These are phyloP conservation scores for Gryllus bimaculatus DNA, from an alignment of 1,140 invertebrate species.

Conservation along the genomic window DNA sequence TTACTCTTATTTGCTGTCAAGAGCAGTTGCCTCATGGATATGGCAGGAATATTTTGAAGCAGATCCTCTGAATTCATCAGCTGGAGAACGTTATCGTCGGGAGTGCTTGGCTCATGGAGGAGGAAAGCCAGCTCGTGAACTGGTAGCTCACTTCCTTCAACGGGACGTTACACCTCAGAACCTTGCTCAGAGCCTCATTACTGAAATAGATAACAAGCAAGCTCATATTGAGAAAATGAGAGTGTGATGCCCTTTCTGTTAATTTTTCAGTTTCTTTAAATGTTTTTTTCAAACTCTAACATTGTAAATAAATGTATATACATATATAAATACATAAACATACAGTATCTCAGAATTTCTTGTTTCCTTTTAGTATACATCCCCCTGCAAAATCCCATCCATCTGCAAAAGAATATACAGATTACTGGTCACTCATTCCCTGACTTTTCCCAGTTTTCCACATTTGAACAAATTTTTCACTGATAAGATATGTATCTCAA, in stretches of 20 bases:
- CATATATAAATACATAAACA: no score
- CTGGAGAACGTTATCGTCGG: conserved; percentile 65
- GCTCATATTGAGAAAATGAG: conserved; percentile 13
- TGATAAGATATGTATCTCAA: no score
- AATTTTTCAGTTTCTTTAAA: no score
- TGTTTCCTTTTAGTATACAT: no score
- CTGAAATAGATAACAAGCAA: conserved; percentile 34
- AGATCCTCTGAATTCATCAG: conserved; percentile 66
- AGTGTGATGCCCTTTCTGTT: background rate
- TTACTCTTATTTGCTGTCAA: conserved; percentile 92
- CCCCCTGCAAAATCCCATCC: no score
- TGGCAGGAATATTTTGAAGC: conserved; percentile 82
- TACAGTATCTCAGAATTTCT: no score
- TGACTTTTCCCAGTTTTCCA: no score
- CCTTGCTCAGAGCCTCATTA: conserved; percentile 40
- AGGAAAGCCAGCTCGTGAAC: conserved; percentile 60
- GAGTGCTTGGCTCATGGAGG: conserved; percentile 84
- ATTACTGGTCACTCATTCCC: no score
- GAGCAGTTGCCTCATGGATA: conserved; percentile 84
- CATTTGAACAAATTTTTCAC: no score
- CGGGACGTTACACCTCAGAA: conserved; percentile 52
- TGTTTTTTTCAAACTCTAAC: no score
- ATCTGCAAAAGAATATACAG: no score
- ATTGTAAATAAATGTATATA: no score
- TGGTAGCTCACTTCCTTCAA: conserved; percentile 64